Evolutionary conservation across 2,113 vertebrate species (phyloP), one percentile per base, ranked within the genome.

Genomic region (Phrynosoma platyrhinos): DNA sequence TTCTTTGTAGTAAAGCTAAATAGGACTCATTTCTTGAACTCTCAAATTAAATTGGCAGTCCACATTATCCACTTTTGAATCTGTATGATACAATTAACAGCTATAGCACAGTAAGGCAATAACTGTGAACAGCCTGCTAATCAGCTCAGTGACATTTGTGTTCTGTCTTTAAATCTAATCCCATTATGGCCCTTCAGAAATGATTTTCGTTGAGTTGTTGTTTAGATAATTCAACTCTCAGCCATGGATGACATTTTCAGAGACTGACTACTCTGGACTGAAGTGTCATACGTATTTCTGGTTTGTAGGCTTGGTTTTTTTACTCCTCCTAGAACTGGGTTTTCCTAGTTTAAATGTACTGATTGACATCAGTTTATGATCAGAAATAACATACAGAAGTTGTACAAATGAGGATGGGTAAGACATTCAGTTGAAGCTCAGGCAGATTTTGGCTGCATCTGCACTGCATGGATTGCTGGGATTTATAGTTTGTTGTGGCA

Each of bases 91-190:
- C 64, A 27, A 88, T 90, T 85, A 92, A 30, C 77, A 94, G 87
- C 66, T 92, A 42, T 84, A 85, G 76, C 62, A 68, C 0, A 0
- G 42, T 90, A 69, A 86, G 3, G 40, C 89, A 89, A 90, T 92
- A 88, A 81, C 40, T 81, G n/a, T 36, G 83, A 90, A 84, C 77
- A 55, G 66, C 82, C 84, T 85, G 68, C 47, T 87, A 88, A 86
- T 86, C 68, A 93, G 14, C 80, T 66, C 4, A 0, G 14, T 68
- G 85, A 82, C 25, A 21, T 86, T 92, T 81, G 42, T 83, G 55
- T 42, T 89, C 55, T 76, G 82, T 89, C 0, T 53, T 42, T 16
- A 92, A 82, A 91, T 93, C 91, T 82, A 87, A 88, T 27, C 55
- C 14, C n/a, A 74, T 86, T 88, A 90, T 9, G 2, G 4, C 27